A percentile compares a stretch with the other conserved stretches of the same genome.
These are phyloP conservation scores for Callipepla squamata DNA, from an alignment of 2,113 vertebrate genomes.

Conservation along the genomic window DNA sequence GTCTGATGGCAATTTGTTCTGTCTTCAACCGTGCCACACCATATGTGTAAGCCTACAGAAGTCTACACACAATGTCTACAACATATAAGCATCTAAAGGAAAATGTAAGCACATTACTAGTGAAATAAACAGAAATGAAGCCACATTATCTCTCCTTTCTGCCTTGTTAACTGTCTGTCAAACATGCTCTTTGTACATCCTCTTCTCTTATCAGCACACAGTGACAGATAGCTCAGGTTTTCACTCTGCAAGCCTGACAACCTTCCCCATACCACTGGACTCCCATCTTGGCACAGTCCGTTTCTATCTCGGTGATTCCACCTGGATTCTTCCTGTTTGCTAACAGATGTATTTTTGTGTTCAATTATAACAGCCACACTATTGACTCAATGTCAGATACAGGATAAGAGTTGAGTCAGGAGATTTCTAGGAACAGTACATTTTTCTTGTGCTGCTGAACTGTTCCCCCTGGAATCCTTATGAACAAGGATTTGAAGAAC, in stretches of 20 bases:
- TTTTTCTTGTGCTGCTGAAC: not conserved
- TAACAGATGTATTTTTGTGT: not conserved
- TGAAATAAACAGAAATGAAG: not conserved
- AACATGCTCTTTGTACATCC: not conserved
- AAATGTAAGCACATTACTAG: not conserved
- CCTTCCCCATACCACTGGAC: not conserved
- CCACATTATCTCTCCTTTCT: not conserved
- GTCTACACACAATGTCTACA: not conserved
- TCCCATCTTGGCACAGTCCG: not conserved
- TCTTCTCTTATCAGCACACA: not conserved
- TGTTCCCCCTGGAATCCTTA: not conserved
- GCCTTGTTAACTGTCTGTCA: not conserved
- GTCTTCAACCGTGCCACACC: not conserved
- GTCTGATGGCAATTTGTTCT: not conserved
- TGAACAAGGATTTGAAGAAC: not conserved
- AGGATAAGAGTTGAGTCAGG: not conserved
- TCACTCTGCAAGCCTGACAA: not conserved
- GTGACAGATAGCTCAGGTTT: not conserved
- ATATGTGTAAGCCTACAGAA: not conserved
- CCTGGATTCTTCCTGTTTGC: not conserved
- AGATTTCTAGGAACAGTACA: constrained; percentile 18
- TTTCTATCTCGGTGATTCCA: not conserved
- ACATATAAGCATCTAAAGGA: not conserved
- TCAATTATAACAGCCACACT: not conserved
- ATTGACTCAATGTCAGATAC: not conserved